Evolutionary conservation across 2,797 vertebrate species (phyloP).

Genomic region (Allobates femoralis): DNA sequence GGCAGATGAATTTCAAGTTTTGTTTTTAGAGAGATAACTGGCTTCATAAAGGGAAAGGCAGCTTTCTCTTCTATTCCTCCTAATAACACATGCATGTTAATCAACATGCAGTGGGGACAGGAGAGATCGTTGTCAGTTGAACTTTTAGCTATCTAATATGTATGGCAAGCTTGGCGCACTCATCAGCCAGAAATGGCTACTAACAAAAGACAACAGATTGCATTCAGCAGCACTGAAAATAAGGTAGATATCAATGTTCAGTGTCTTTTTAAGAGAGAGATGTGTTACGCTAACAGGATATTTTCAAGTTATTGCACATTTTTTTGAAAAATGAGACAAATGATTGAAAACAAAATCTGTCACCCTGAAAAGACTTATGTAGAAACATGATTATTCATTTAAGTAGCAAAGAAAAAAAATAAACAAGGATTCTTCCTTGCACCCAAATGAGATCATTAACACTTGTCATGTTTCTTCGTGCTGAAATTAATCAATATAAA

Average conservation of each 20-base stretch:
- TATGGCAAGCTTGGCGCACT: neutral
- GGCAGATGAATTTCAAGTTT: too few species aligned
- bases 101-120: too few species aligned
- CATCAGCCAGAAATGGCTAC: neutral
- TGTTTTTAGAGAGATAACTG: too few species aligned
- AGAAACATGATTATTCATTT: conserved; percentile 3
- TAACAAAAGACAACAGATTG: neutral
- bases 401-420: neutral
- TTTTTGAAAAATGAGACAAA: neutral
- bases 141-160: too few species aligned
- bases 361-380: neutral
- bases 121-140: too few species aligned
- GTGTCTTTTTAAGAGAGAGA: neutral
- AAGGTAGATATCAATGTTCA: neutral
- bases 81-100: too few species aligned
- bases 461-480: neutral
- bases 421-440: neutral
- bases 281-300: neutral
- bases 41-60: too few species aligned
- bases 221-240: neutral
- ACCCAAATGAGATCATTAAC: neutral
- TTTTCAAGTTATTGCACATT: neutral
- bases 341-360: conserved; percentile 8
- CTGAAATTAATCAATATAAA: conserved; percentile 26
- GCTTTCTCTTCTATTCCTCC: too few species aligned